Percentiles rank a stretch among this genome's conserved stretches.
These are phyloP conservation scores for Agrochola lychnidis DNA, from an alignment of 2,888 invertebrate genomes.

Conservation along the genomic window DNA sequence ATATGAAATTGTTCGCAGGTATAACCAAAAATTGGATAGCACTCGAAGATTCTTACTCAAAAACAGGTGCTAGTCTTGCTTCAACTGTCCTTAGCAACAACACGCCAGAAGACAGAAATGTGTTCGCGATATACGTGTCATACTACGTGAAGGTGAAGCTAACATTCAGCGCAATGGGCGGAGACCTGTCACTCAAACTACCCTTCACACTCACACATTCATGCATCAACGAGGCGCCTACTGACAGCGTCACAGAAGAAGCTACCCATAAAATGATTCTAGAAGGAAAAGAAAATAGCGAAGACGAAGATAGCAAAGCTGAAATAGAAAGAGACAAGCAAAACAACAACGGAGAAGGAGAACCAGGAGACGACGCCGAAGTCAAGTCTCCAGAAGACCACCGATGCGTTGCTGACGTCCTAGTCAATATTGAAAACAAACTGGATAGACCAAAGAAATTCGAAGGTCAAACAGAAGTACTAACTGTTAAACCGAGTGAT, in stretches of 20 bases:
- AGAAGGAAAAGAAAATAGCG: slow-evolving; percentile 87
- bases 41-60: slow-evolving; percentile 95
- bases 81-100: slow-evolving; percentile 90
- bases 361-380: slow-evolving; percentile 76
- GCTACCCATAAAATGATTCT: slow-evolving; percentile 87
- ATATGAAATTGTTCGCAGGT: slow-evolving; percentile 84
- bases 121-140: slow-evolving; percentile 97
- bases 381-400: slow-evolving; percentile 82
- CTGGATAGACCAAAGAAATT: slow-evolving; percentile 84
- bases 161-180: slow-evolving; percentile 95
- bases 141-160: slow-evolving; percentile 97
- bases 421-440: slow-evolving; percentile 87
- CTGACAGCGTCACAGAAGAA: slow-evolving; percentile 89
- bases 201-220: slow-evolving; percentile 95
- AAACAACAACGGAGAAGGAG: slow-evolving; percentile 80
- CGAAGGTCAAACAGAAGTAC: slow-evolving; percentile 81
- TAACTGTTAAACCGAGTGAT: slow-evolving; percentile 80
- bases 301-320: slow-evolving; percentile 84
- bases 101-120: slow-evolving; percentile 94
- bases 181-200: slow-evolving; percentile 94
- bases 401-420: slow-evolving; percentile 83
- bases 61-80: slow-evolving; percentile 92
- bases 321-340: slow-evolving; percentile 82
- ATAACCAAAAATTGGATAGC: slow-evolving; percentile 98
- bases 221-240: slow-evolving; percentile 91